Evolutionary conservation across 2,797 vertebrate species (phyloP).

Genomic region (Oryzias dopingdopingensis): DNA sequence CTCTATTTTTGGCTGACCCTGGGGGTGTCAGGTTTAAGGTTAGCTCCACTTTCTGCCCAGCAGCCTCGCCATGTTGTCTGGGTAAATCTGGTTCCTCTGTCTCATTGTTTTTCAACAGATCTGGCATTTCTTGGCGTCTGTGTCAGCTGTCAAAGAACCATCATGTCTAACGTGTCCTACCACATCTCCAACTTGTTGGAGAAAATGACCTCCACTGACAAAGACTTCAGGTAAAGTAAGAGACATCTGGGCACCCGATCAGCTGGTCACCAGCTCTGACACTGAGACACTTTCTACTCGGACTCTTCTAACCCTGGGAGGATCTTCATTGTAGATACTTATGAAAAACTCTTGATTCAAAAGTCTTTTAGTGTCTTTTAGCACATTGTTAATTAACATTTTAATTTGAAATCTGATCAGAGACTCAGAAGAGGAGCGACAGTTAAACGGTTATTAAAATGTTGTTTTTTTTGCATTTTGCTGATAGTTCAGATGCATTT

Average conservation of each 20-base stretch:
- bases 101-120: slow-evolving; percentile 4
- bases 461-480: too few relatives aligned
- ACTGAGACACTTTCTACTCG: slow-evolving; percentile 42
- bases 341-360: too few relatives aligned
- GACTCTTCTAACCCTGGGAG: slow-evolving; percentile 6
- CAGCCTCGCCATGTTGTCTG: slow-evolving; percentile 65
- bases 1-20: slow-evolving; percentile 76
- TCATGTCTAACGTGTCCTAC: slow-evolving; percentile 87
- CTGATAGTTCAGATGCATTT: too few relatives aligned
- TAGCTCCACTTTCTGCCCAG: slow-evolving; percentile 15
- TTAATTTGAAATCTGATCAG: too few relatives aligned
- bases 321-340: not conserved
- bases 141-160: slow-evolving; percentile 23
- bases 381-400: too few relatives aligned
- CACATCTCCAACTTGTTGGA: slow-evolving; percentile 94
- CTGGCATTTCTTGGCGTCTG: not conserved
- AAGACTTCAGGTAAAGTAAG: slow-evolving; percentile 89
- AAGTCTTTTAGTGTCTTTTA: too few relatives aligned
- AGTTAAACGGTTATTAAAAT: too few relatives aligned
- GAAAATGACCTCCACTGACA: slow-evolving; percentile 97
- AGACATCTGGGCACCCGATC: slow-evolving; percentile 10
- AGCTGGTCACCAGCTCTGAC: slow-evolving; percentile 17
- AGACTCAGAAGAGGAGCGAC: too few relatives aligned
- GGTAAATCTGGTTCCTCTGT: slow-evolving; percentile 36
- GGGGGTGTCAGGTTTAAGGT: slow-evolving; percentile 67